Evolutionary conservation across 2,797 vertebrate genomes (phyloP), one percentile per base, ranked within the genome.

Genomic region (Aythya fuligula): DNA sequence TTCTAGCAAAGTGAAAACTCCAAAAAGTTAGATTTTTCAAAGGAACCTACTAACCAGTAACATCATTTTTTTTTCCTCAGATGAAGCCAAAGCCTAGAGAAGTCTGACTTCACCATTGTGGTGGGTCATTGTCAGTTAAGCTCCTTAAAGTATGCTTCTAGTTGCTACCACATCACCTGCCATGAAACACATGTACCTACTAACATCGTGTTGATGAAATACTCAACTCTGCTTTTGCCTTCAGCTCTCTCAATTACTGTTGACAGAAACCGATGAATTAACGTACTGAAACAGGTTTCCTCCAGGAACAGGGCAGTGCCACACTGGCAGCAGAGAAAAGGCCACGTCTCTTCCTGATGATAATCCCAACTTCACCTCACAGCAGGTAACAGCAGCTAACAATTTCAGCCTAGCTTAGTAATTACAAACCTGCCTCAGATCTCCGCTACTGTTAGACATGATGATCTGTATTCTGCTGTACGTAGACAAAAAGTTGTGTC

Each of bases 331-430:
- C 27, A 78, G 27, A 77, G 60, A 47, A 47, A 32, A 64, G n/a
- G 54, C 36, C 9, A 3, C 0, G 2, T 24, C 3, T 56, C 20
- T 61, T 74, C 62, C 51, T 8, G 1, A 60, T 1, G 4, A 58
- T 1, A 2, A 66, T 43, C 21, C 25, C 32, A 56, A 1, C 39
- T 57, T 70, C 13, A 24, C 27, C 43, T 32, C 19, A 36, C 51
- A 54, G n/a, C 8, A 53, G 43, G 15, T 39, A 82, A 83, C 9
- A 7, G 19, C 11, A 9, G 36, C 62, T 39, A 54, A 51, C 12
- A 8, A 13, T n/a, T 47, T 71, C 13, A 57, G 49, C 22, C 38
- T 25, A 66, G n/a, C n/a, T 74, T 53, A 19, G 38, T 15, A 32
- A 65, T 32, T 32, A 75, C 66, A 85, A 71, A 51, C 3, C 41